Base-by-base conservation (phyloP, 2,797 vertebrate species). In the Anguilla obscura region DNA sequence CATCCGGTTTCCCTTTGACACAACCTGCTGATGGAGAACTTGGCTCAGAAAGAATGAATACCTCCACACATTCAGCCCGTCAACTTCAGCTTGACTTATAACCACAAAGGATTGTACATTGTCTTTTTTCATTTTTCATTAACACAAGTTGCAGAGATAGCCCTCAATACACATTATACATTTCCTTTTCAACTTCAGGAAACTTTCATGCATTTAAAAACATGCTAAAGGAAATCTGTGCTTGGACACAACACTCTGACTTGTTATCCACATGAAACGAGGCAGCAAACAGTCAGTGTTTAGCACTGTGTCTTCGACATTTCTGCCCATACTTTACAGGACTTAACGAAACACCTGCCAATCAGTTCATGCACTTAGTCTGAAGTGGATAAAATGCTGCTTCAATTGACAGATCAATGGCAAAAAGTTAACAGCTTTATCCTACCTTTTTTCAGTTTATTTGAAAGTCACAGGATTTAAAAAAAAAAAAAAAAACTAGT, bases 11-110 rank as follows among this genome's bases (percentile, higher is more conserved):
- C 66, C 30, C 63, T 27, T 82, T 89, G 54, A 88, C 88, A 87
- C 30, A 69, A 5, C 69, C 45, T 83, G 48, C 60, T 90, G 74
- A 85, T 80, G 27, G 74, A 90, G 33, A 24, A 86, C 93, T 92
- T 92, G 92, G 93, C 93, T 93, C 48, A 90, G 90, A 12, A 91
- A 91, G 91, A 89, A 94, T 91, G 92, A 90, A 92, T 93, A 89
- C 94, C 92, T 45, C 0, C 3, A 18, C 80, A 12, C 90, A 90
- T 94, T 93, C 94, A 91, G 93, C 54, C 89, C 89, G 21, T 88
- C 90, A 91, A 30, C 90, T 91, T 93, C 92, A 88, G 87, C 85
- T 2, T 88, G 86, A 89, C 85, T 87, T 69, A 84, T 90, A 91
- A 92, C 88, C 90, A 89, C 86, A 92, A 90, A 91, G 90, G 91